Conservation (phyloP, 1,140 invertebrate species). For the Micrasema longulum region DNA sequence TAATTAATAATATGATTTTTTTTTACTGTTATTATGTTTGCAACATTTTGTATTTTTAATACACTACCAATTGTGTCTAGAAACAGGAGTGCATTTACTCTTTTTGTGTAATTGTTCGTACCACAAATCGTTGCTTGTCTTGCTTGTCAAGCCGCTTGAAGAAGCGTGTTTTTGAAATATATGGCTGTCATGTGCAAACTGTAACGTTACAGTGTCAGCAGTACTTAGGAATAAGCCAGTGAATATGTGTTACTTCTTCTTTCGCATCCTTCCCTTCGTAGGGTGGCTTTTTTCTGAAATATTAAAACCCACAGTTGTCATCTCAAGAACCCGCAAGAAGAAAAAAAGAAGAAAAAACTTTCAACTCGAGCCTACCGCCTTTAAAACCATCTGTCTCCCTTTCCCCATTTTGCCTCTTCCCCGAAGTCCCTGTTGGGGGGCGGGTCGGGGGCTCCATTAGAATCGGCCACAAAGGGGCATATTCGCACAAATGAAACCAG, state of each 20-base stretch:
- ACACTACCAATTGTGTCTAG: too few species aligned
- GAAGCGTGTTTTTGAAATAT: constrained; percentile 11
- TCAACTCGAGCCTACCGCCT: constrained; percentile 29
- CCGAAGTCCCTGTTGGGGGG: background rate
- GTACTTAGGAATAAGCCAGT: constrained; percentile 12
- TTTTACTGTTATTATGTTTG: too few species aligned
- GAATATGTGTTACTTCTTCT: background rate
- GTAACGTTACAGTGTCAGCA: background rate
- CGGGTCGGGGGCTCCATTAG: constrained; percentile 21
- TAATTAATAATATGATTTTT: too few species aligned
- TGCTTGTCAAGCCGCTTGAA: background rate
- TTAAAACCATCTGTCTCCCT: constrained; percentile 33
- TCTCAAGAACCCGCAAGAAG: constrained; percentile 9
- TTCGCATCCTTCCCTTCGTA: background rate
- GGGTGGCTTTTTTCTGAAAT: constrained; percentile 34
- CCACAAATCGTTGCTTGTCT: background rate
- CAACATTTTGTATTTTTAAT: too few species aligned
- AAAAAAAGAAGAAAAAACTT: constrained; percentile 27
- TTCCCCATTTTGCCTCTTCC: background rate
- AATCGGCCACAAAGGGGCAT: constrained; percentile 41
- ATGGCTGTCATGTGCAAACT: constrained; percentile 19
- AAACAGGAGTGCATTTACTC: too few species aligned
- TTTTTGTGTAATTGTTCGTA: too few species aligned
- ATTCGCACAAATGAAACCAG: constrained; percentile 53
- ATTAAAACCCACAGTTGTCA: constrained; percentile 29